phyloP scores from a whole-genome alignment of 2,113 vertebrate species.

The Cichladusa arquata region DNA sequence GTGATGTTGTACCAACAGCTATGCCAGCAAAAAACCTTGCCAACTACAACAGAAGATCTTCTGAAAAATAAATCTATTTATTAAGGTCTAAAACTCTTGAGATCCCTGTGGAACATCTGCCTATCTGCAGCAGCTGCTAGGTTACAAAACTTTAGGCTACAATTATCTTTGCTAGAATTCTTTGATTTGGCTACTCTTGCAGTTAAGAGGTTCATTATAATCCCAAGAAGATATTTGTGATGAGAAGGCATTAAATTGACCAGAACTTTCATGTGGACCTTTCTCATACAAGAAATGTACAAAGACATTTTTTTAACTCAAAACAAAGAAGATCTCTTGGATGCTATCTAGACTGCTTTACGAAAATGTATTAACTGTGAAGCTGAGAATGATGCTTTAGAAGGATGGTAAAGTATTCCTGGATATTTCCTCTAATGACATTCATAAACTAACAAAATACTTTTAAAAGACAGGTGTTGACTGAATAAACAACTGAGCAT shows the following conservation, averaged over 20 bases:
- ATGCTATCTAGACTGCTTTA: neutral
- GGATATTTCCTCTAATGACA: neutral
- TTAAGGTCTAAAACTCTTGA: neutral
- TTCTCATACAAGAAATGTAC: neutral
- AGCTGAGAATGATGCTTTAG: neutral
- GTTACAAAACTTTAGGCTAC: neutral
- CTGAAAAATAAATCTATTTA: neutral
- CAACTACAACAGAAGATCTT: neutral
- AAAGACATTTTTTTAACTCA: neutral
- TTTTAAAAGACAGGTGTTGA: neutral
- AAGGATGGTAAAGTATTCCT: neutral
- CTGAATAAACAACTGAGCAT: slow-evolving; percentile 1
- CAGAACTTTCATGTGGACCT: neutral
- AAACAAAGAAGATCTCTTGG: neutral
- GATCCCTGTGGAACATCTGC: neutral
- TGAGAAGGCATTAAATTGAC: neutral
- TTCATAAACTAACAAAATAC: neutral
- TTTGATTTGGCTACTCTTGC: neutral
- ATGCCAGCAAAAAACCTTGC: neutral
- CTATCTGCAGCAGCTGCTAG: neutral
- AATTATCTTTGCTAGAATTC: neutral
- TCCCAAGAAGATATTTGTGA: neutral
- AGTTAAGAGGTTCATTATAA: neutral
- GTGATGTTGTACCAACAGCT: neutral
- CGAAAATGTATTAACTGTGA: neutral